A percentile compares a stretch with the other conserved stretches of the same genome.
Evolutionary conservation across 2,888 invertebrate species (phyloP).

Genomic region (Ptychoptera contaminata): DNA sequence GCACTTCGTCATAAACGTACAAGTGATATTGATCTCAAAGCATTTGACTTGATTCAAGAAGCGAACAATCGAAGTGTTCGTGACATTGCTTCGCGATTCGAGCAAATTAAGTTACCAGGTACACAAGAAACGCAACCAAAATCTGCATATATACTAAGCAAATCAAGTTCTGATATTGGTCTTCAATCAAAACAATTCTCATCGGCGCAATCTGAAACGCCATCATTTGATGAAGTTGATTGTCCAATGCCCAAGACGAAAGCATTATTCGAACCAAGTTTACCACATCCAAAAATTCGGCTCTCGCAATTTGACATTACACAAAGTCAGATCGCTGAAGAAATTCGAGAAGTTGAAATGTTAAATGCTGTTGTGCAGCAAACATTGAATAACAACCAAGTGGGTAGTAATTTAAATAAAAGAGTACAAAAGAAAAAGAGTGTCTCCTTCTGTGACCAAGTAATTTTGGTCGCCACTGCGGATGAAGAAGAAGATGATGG

Average conservation of each 20-base stretch:
- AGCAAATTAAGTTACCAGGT: slow-evolving; percentile 31
- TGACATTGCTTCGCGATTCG: slow-evolving; percentile 71
- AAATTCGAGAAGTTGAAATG: slow-evolving; percentile 39
- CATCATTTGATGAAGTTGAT: slow-evolving; percentile 10
- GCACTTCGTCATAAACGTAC: slow-evolving; percentile 37
- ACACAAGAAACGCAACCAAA: neutral
- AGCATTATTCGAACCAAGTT: neutral
- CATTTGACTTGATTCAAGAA: slow-evolving; percentile 5
- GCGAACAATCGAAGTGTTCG: slow-evolving; percentile 39
- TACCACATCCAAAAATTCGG: slow-evolving; percentile 21
- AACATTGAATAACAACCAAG: slow-evolving; percentile 33
- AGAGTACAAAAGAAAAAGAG: slow-evolving; percentile 61
- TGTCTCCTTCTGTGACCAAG: slow-evolving; percentile 89
- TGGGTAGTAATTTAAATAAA: slow-evolving; percentile 10
- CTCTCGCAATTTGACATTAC: slow-evolving; percentile 24
- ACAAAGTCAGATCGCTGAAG: slow-evolving; percentile 37
- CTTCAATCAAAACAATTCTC: too few relatives aligned
- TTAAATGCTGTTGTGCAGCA: slow-evolving; percentile 37
- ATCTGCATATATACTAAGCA: too few relatives aligned
- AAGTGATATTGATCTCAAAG: neutral
- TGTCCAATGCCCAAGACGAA: slow-evolving; percentile 4
- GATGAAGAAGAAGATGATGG: slow-evolving; percentile 84
- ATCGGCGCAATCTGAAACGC: too few relatives aligned
- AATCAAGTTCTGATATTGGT: too few relatives aligned
- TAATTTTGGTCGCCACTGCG: slow-evolving; percentile 80